Base-by-base conservation (phyloP, 2,797 vertebrate species). In the Mionectes olivaceus region DNA sequence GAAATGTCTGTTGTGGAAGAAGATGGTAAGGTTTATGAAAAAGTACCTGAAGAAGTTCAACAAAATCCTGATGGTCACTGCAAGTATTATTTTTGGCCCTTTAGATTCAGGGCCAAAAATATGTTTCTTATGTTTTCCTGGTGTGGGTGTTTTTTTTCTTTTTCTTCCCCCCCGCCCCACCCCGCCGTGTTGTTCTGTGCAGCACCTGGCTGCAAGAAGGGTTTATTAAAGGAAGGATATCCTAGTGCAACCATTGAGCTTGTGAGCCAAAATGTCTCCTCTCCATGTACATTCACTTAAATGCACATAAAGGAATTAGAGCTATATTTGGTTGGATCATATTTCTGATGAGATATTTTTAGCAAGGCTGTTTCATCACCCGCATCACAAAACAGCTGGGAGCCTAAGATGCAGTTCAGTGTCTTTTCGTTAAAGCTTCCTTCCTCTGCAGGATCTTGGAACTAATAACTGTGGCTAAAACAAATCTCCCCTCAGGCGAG, bases 341-440 rank as follows among this genome's bases (percentile, higher is more conserved):
- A 59, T 87, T 89, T 95, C 47, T 77, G 65, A 82, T 90, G 76
- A 76, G 75, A 39, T 95, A 91, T 93, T 97, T 97, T 97, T 95
- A 95, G 73, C 73, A 77, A 73, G 32, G 18, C 46, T 63, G 50
- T 94, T 96, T 93, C 61, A 46, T 94, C 81, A 75, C 33, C n/a
- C 0, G 0, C 83, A 84, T 87, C 57, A 69, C 59, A 53, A 69
- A 96, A 85, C 90, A 96, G 73, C 83, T 86, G 83, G 60, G 73
- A 95, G 68, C 60, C 73, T 14, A 50, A 91, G 67, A 73, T 81
- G 59, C 0, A 1, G 70, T 91, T 96, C 82, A 79, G 33, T 82
- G 28, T 92, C 85, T 96, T 95, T 95, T 91, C 83, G 63, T 88
- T 83, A 88, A 92, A 70, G 43, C 25, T 75, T 81, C 68, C 57